phyloP scores from a whole-genome alignment of 2,888 invertebrate species.

The Teleogryllus oceanicus region DNA sequence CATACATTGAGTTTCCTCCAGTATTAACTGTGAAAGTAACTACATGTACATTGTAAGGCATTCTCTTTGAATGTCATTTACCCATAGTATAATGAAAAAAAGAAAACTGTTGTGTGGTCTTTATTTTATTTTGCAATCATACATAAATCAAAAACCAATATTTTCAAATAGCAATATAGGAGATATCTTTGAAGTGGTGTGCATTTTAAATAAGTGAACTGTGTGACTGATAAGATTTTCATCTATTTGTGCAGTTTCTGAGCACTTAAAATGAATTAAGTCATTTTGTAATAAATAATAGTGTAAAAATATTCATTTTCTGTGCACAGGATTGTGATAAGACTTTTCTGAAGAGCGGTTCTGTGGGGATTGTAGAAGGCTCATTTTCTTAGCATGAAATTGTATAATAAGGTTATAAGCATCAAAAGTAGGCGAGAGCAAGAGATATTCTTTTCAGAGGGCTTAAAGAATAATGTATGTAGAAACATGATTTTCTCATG shows the following conservation, averaged over 20 bases:
- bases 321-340: conserved; percentile 12
- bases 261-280: conserved; percentile 4
- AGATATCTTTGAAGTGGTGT: conserved; percentile 2
- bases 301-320: neutral
- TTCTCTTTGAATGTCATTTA: conserved; percentile 1
- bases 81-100: neutral
- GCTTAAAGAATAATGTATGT: no score
- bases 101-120: neutral
- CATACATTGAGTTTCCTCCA: conserved; percentile 7
- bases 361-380: neutral
- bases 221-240: conserved; percentile 18
- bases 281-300: neutral
- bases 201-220: conserved; percentile 21
- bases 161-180: conserved; percentile 26
- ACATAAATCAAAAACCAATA: conserved; percentile 19
- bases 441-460: no score
- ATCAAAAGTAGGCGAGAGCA: neutral
- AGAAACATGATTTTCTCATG: no score
- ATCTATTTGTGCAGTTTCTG: conserved; percentile 9
- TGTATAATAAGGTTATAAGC: conserved; percentile 3
- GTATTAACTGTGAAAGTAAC: conserved; percentile 7
- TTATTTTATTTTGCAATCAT: conserved; percentile 24
- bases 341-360: neutral
- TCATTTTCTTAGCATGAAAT: neutral
- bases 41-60: conserved; percentile 8